Base-by-base conservation (phyloP, 2,113 vertebrate species). In the Barbus barbus region DNA sequence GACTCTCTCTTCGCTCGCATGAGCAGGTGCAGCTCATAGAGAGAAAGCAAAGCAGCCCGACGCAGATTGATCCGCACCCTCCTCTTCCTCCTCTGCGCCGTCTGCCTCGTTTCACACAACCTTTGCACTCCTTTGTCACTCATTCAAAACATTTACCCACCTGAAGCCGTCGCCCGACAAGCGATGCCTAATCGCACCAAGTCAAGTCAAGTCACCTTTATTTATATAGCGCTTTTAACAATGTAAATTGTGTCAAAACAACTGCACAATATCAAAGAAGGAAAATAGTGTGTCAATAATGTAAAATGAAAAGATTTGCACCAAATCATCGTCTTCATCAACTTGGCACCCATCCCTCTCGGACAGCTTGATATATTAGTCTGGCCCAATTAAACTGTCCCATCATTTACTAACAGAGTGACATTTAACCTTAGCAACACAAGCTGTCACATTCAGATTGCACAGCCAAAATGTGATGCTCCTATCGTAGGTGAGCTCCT, bases 1-100 rank as follows among this genome's bases (percentile, higher is more conserved):
- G 93, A 89, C 90, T 91, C 81, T 91, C 81, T 88, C 85, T 90
- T 91, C 90, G 88, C 86, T 91, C 65, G 2, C 88, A 88, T 92
- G 92, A 92, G 85, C 91, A 92, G 88, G 88, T 89, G 83, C 85
- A 87, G 88, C 87, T 89, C 86, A 76, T 80, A 85, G 58, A 33
- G 18, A 41, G 84, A 89, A 87, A 88, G 90, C 82, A 77, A 79
- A 86, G 87, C 85, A 81, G 87, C 83, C 14, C 65, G 65, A 84
- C 86, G 84, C 86, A 56, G 83, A 86, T 82, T 87, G 85, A 89
- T 91, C 53, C 33, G 86, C 84, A 85, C 58, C n/a, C 69, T 69
- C 77, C 44, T 74, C 24, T 33, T 82, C 81, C 85, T 85, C 78
- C 82, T 84, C 78, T 90, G 82, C 78, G 81, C 61, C 58, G 61